A percentile compares a stretch with the other conserved stretches of the same genome.
Evolutionary conservation across 2,797 vertebrate species (phyloP).

Genomic region (Synanceia verrucosa): DNA sequence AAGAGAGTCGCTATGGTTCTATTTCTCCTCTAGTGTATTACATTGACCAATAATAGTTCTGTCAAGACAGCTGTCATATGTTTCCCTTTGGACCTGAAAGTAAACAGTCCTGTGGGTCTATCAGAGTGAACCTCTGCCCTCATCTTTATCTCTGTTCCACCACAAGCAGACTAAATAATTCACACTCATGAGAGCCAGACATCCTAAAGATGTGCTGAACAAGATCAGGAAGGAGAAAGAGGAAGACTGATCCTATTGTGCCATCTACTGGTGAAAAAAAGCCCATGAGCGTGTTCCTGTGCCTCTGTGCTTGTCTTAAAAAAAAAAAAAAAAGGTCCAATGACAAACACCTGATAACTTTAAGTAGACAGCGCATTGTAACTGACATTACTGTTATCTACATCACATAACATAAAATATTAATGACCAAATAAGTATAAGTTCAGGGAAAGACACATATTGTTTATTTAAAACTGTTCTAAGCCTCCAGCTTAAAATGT

Average conservation of each 20-base stretch:
- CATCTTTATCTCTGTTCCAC: constrained; percentile 53
- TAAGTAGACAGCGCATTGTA: no score
- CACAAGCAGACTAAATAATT: constrained; percentile 68
- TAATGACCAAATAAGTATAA: neutral
- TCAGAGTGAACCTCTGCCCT: constrained; percentile 26
- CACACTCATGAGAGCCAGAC: constrained; percentile 21
- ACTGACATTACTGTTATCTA: no score
- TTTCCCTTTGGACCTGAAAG: constrained; percentile 13
- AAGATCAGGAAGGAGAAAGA: neutral
- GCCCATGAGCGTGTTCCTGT: neutral
- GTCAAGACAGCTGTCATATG: neutral
- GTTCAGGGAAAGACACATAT: neutral
- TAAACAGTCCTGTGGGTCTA: neutral
- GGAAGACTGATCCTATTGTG: neutral
- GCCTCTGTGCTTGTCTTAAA: neutral
- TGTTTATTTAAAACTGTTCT: neutral
- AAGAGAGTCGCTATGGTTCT: neutral
- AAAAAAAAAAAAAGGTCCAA: no score
- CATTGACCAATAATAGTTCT: neutral
- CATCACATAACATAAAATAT: neutral
- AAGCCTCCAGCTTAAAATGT: no score
- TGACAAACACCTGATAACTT: no score
- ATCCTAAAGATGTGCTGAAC: neutral
- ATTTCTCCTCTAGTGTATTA: neutral
- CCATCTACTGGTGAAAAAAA: constrained; percentile 56